Conservation (phyloP, 30 jellyfish, hydroid and myxozoan genomes). For the Mastigias papua region DNA sequence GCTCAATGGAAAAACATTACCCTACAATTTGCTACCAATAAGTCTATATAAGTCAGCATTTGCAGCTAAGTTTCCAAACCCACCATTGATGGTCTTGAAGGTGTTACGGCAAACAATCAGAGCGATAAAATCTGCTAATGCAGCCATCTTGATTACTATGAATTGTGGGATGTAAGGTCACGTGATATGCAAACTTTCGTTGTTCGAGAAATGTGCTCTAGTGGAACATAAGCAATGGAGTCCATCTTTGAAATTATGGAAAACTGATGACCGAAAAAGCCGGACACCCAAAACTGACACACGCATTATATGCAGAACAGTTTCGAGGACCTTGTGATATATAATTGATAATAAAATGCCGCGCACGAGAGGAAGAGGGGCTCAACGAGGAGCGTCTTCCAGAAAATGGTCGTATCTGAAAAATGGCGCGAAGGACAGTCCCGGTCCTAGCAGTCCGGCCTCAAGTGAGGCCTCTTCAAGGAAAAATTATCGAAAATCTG, state of each 20-base stretch:
- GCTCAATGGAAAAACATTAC: no score
- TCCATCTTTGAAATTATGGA: slow-evolving; percentile 50
- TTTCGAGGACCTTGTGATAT: slow-evolving; percentile 14
- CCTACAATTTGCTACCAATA: no score
- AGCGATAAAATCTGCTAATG: not conserved
- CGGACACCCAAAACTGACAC: slow-evolving; percentile 31
- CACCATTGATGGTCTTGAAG: no score
- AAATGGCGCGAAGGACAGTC: slow-evolving; percentile 88
- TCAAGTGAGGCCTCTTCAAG: slow-evolving; percentile 78
- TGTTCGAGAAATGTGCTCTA: slow-evolving; percentile 78
- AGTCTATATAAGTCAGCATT: no score
- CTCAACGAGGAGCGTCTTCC: slow-evolving; percentile 57
- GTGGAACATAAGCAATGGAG: slow-evolving; percentile 67
- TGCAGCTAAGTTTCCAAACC: no score
- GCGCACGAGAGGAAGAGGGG: slow-evolving; percentile 81
- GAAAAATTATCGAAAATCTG: slow-evolving; percentile 58
- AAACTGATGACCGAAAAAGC: slow-evolving; percentile 3
- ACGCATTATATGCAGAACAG: slow-evolving; percentile 4
- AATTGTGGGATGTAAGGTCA: slow-evolving; percentile 86
- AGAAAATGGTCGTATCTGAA: slow-evolving; percentile 57
- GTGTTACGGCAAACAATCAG: not conserved
- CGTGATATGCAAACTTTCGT: slow-evolving; percentile 75
- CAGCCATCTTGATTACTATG: slow-evolving; percentile 39
- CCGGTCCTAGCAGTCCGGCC: slow-evolving; percentile 86
- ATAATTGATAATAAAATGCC: slow-evolving; percentile 31